Evolutionary conservation across 2,113 vertebrate genomes (phyloP).

Genomic region (Microtus oregoni): DNA sequence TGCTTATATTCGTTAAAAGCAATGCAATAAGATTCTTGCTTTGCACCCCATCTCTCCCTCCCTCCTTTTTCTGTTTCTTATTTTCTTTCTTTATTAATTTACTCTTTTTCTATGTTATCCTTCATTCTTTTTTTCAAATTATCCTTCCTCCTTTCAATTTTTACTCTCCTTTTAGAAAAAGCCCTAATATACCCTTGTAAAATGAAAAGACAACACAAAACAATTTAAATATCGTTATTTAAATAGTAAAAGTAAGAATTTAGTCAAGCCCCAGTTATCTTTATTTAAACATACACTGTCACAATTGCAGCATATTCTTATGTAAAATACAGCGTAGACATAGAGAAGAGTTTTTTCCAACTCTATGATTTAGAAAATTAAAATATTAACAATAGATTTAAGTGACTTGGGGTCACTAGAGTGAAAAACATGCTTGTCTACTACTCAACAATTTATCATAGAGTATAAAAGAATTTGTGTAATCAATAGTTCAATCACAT

Average conservation of each 20-base stretch:
- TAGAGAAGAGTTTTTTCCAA: not conserved
- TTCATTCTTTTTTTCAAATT: not conserved
- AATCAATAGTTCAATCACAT: not conserved
- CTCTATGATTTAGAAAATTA: not conserved
- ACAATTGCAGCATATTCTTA: not conserved
- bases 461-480: not conserved
- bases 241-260: not conserved
- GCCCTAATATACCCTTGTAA: not conserved
- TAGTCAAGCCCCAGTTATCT: not conserved
- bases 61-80: not conserved
- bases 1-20: not conserved
- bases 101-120: not conserved
- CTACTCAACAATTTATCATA: not conserved
- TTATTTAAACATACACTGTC: not conserved
- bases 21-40: not conserved
- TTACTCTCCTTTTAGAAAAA: slow-evolving; percentile 2
- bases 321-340: not conserved
- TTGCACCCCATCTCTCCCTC: not conserved
- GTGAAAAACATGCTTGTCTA: not conserved
- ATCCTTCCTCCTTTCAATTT: not conserved
- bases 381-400: not conserved
- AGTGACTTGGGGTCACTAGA: not conserved
- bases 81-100: not conserved
- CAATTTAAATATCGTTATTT: not conserved
- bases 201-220: not conserved